A percentile compares a stretch with the other conserved stretches of the same genome.
phyloP scores from a whole-genome alignment of 2,888 invertebrate genomes.

The Epinotia nisella region DNA sequence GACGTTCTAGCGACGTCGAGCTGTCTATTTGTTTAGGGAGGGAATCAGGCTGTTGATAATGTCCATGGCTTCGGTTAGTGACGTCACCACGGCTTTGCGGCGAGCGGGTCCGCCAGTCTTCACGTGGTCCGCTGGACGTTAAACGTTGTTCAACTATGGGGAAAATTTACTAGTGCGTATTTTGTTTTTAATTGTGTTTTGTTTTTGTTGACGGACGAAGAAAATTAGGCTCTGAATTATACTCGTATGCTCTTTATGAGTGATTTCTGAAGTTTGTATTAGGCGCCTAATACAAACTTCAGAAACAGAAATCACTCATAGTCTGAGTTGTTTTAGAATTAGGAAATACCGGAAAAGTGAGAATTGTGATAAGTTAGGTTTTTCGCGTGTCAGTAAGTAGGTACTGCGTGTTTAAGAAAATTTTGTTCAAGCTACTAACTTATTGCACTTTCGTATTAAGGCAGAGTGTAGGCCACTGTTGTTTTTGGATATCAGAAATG shows the following conservation, averaged over 20 bases:
- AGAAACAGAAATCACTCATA: too few species aligned
- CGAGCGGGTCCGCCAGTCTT: constrained; percentile 56
- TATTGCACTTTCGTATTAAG: not conserved
- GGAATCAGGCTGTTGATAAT: constrained; percentile 52
- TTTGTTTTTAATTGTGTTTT: not conserved
- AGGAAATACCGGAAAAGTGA: not conserved
- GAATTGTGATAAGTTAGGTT: not conserved
- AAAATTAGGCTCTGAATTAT: not conserved
- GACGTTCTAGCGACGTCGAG: not conserved
- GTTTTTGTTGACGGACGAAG: not conserved
- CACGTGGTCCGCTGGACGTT: constrained; percentile 57
- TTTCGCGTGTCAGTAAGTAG: not conserved
- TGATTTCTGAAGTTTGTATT: not conserved
- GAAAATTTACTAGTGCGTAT: constrained; percentile 4
- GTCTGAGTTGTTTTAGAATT: not conserved
- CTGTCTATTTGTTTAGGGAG: constrained; percentile 34
- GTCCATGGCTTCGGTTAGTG: constrained; percentile 57
- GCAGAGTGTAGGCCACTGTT: not conserved
- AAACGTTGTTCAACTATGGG: constrained; percentile 46
- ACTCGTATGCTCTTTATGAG: not conserved
- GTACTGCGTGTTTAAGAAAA: not conserved
- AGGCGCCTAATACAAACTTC: too few species aligned
- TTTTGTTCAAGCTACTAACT: not conserved
- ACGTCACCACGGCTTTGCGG: constrained; percentile 69
- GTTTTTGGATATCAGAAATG: not conserved